These are phyloP conservation scores for Mystacides longicornis DNA, from an alignment of 2,888 invertebrate genomes.

Conservation along the genomic window DNA sequence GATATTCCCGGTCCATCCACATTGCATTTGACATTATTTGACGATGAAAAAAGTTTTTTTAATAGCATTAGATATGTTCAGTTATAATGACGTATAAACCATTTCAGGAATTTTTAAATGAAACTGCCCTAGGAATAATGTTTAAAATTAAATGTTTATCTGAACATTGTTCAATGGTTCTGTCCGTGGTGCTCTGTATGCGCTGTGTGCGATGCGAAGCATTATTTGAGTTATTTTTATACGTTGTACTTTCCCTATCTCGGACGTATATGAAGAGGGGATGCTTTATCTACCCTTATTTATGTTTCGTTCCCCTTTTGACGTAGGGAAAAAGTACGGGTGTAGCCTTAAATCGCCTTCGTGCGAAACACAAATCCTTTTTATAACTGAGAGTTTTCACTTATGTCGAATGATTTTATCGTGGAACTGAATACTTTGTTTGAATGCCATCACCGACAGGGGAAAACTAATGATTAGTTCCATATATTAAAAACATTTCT, in stretches of 20 bases:
- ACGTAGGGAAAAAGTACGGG: slow-evolving; percentile 18
- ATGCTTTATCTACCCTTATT: slow-evolving; percentile 25
- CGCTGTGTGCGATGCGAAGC: background rate
- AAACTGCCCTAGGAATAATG: too few species aligned
- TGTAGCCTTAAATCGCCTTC: slow-evolving; percentile 14
- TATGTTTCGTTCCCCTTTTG: slow-evolving; percentile 22
- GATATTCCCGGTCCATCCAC: too few species aligned
- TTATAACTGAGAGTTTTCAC: background rate
- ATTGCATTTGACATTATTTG: too few species aligned
- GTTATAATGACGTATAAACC: background rate
- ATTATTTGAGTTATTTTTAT: background rate
- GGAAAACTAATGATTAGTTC: too few species aligned
- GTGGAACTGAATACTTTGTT: too few species aligned
- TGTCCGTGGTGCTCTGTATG: too few species aligned
- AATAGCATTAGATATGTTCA: background rate
- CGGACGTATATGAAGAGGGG: slow-evolving; percentile 9
- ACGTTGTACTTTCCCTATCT: background rate
- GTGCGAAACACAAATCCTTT: background rate
- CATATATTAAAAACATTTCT: too few species aligned
- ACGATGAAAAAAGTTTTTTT: background rate
- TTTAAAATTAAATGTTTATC: background rate
- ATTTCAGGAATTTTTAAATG: too few species aligned
- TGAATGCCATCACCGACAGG: background rate
- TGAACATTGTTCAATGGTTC: background rate
- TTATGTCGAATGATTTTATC: background rate